Base-by-base conservation (phyloP, 1,140 invertebrate genomes). In the Listronotus bonariensis region DNA sequence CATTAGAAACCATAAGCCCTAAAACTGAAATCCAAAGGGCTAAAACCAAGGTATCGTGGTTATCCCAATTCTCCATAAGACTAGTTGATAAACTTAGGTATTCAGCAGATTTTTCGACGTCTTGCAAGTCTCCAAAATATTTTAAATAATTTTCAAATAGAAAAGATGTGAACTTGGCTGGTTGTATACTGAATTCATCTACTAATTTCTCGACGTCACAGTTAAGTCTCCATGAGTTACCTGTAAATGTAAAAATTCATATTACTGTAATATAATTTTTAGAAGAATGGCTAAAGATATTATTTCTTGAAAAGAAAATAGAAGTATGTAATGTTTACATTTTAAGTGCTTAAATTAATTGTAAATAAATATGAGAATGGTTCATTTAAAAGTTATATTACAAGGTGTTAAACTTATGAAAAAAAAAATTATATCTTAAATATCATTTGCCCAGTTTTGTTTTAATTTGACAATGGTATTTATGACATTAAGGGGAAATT, bases 61-160 rank as follows among this genome's bases (percentile, higher is more conserved):
- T 82, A 71, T 86, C 88, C 84, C 88, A 91, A 72, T 89, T 87
- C 2, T 82, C 82, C 42, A 89, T 80, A 70, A 90, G 80, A 51
- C 79, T 79, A 72, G 89, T 87, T 1, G 85, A 81, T 32, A 85
- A 73, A 68, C 87, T 88, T 18, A 91, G 75, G 52, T 83, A 80
- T 62, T 87, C 78, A 0, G 84, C 74, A 11, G 86, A 86, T 49
- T 76, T 70, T 31, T 81, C 75, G 4, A 82, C 80, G 71, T 88
- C 80, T 32, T 84, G 79, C 5, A 88, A 81, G 57, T 80, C 80
- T 1, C 82, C 80, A 65, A 90, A 90, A 67, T 89, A 89, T 42
- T 85, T 84, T 26, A 89, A 72, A 77, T 89, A 91, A 80, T 92
- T 92, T 70, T 89, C 88, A 71, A 88, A 84, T 7, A 92, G 76